These are phyloP conservation scores for Aphaenogaster rudis DNA, from an alignment of 1,140 invertebrate species.

Conservation along the genomic window DNA sequence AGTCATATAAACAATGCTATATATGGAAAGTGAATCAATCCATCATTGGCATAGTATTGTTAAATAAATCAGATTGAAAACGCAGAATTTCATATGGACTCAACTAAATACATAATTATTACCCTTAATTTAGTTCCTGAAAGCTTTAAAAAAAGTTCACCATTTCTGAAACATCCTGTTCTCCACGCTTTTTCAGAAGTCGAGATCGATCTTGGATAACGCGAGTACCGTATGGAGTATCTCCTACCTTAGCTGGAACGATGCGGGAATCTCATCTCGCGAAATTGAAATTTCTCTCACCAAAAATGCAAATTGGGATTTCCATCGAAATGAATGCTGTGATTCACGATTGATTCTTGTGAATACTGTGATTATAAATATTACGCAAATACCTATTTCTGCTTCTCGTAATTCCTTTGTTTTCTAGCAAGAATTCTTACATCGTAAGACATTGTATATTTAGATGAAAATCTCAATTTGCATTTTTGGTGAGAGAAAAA, in stretches of 20 bases:
- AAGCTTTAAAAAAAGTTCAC: background rate
- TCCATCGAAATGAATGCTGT: background rate
- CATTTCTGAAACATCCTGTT: background rate
- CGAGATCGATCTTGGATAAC: constrained; percentile 12
- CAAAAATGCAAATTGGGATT: constrained; percentile 33
- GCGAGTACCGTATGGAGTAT: background rate
- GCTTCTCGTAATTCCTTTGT: background rate
- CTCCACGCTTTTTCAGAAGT: background rate
- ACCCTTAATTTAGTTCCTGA: background rate
- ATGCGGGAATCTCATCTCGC: constrained; percentile 10
- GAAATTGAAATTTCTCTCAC: constrained; percentile 46
- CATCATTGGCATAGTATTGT: background rate
- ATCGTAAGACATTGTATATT: background rate
- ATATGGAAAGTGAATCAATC: background rate
- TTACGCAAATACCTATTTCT: background rate
- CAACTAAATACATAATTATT: background rate
- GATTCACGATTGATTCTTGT: constrained; percentile 1
- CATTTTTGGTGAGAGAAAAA: background rate
- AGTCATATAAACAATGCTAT: background rate
- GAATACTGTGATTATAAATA: background rate
- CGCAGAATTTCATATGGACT: background rate
- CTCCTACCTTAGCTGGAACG: background rate
- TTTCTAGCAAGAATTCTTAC: background rate
- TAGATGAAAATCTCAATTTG: background rate
- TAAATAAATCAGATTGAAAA: background rate